phyloP scores from a whole-genome alignment of 2,888 invertebrate species.

The Podabrus alpinus region DNA sequence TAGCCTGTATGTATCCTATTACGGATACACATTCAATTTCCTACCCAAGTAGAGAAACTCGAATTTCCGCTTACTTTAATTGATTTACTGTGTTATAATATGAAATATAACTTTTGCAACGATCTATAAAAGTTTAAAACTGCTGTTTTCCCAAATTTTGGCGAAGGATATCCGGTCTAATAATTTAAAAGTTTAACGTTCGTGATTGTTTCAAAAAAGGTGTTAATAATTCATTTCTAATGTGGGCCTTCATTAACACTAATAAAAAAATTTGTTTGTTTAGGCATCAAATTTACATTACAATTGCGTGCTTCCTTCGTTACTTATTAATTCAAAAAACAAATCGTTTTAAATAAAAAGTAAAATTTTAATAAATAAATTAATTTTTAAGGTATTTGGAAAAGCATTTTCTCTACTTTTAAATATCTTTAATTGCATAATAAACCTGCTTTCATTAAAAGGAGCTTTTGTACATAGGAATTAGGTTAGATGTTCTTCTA shows the following conservation, averaged over 20 bases:
- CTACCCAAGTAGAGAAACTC: slow-evolving; percentile 20
- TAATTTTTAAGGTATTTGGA: neutral
- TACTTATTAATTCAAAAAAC: neutral
- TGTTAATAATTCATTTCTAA: neutral
- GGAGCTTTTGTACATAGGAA: neutral
- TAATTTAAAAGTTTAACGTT: neutral
- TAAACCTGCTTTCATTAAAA: neutral
- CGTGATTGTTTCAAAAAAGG: neutral
- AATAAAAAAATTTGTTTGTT: neutral
- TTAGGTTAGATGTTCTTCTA: neutral
- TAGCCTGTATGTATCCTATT: slow-evolving; percentile 14
- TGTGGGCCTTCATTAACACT: neutral
- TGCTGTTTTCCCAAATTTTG: neutral
- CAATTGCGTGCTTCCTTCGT: neutral
- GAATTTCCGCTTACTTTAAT: slow-evolving; percentile 26
- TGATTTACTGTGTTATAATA: slow-evolving; percentile 9
- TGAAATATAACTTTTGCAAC: neutral
- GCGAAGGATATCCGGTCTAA: neutral
- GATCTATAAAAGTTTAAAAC: neutral
- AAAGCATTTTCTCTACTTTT: too few species aligned
- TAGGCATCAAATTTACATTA: neutral
- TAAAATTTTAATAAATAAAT: neutral
- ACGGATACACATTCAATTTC: slow-evolving; percentile 27
- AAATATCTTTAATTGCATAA: neutral
- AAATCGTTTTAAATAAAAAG: neutral